Conservation (phyloP, 2,888 invertebrate genomes). For the Lepetodrilus schrolli region DNA sequence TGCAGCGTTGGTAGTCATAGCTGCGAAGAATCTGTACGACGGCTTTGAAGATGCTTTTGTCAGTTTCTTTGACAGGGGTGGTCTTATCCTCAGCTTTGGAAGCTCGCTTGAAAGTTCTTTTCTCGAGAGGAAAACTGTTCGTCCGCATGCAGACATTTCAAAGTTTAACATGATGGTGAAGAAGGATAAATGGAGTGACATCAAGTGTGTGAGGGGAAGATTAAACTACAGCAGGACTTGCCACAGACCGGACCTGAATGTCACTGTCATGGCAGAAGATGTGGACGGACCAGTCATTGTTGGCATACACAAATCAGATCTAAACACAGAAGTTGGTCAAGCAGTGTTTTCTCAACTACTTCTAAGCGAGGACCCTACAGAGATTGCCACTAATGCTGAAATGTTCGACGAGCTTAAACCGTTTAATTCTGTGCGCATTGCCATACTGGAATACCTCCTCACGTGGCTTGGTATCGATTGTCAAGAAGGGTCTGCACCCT, state of each 20-base stretch:
- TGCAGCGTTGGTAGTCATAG: constrained; percentile 63
- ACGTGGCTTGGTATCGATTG: constrained; percentile 64
- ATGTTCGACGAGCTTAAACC: constrained; percentile 64
- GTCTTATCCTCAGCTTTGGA: constrained; percentile 55
- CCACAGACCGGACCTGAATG: constrained; percentile 4
- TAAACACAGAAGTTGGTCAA: constrained; percentile 37
- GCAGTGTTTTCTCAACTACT: constrained; percentile 54
- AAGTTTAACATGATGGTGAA: constrained; percentile 41
- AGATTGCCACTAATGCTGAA: constrained; percentile 62
- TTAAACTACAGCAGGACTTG: constrained; percentile 45
- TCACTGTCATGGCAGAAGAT: constrained; percentile 34
- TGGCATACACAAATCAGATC: constrained; percentile 45
- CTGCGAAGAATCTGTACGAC: constrained; percentile 57
- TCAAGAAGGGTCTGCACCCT: constrained; percentile 40
- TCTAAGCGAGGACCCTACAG: constrained; percentile 68
- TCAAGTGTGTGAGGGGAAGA: constrained; percentile 55
- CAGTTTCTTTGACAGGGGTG: constrained; percentile 60
- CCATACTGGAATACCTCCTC: constrained; percentile 61
- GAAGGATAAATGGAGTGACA: constrained; percentile 52
- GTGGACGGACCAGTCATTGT: constrained; percentile 44
- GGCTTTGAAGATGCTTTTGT: constrained; percentile 57
- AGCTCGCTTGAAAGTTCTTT: constrained; percentile 54
- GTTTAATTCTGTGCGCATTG: constrained; percentile 59
- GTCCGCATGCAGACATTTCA: constrained; percentile 45
- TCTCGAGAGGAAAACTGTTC: constrained; percentile 39